Evolutionary conservation across 2,113 vertebrate genomes (phyloP), one percentile per base, ranked within the genome.

Genomic region (Prunella himalayana): DNA sequence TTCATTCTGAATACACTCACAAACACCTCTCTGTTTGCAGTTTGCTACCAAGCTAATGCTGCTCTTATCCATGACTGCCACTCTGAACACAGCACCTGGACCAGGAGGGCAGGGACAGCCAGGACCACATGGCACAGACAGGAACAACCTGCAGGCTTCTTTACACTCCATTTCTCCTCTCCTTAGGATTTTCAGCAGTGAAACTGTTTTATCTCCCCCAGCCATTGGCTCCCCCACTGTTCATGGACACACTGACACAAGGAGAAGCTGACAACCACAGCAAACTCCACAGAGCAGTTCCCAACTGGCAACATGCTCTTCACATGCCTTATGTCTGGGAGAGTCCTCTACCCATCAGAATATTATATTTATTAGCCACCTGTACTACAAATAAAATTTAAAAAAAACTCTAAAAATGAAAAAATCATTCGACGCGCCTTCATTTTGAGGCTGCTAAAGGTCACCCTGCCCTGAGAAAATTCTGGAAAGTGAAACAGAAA

Each of bases 401-500:
- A 65, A 86, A 86, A 88, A 20, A 87, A 64, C n/a, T 28, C 5
- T 21, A 31, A 78, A 93, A 86, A 70, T 9, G 20, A 71, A 84
- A 79, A 88, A 76, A 61, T 59, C 59, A 70, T 82, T 95, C 1
- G 0, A 72, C 63, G 20, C 33, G 4, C 56, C 41, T 85, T 91
- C 82, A 82, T 86, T 95, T 65, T 39, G 35, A 64, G 61, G 27
- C 90, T 85, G 70, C 33, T 86, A 80, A 95, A 95, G 72, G 80
- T 91, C 94, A 93, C 19, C 13, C 13, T 50, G 57, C 53, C 61
- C 54, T 54, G 57, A 88, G 53, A 93, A 91, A 83, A 88, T 64
- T 75, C 57, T 33, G 30, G n/a, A 23, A 60, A 60, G 37, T 17
- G 28, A 86, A 78, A 60, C 0, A 59, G 39, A 94, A 89, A 64